Percentiles rank a stretch among this genome's conserved stretches.
Evolutionary conservation across 2,888 invertebrate genomes (phyloP).

Genomic region (Pheosia tremula): DNA sequence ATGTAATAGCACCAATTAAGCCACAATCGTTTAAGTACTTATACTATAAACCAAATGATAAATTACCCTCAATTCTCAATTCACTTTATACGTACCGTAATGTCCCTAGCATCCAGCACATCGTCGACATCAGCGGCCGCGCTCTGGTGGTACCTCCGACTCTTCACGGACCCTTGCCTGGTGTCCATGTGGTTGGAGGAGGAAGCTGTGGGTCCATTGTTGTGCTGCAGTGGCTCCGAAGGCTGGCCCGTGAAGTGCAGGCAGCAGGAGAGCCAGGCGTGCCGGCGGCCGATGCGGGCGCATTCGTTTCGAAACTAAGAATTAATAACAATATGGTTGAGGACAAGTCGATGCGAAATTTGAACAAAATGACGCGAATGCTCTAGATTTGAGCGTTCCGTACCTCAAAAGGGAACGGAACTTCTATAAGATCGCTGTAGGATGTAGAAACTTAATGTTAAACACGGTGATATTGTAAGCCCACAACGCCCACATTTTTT

Average conservation of each 20-base stretch:
- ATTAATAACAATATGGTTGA: not conserved
- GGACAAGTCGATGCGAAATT: not conserved
- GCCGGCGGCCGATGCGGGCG: slow-evolving; percentile 68
- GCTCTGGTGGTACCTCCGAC: slow-evolving; percentile 70
- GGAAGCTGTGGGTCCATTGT: slow-evolving; percentile 51
- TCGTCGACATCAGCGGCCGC: slow-evolving; percentile 66
- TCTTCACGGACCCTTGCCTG: slow-evolving; percentile 68
- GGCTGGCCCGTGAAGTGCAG: slow-evolving; percentile 60
- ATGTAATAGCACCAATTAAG: not conserved
- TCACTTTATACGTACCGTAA: slow-evolving; percentile 60
- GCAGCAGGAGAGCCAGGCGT: slow-evolving; percentile 78
- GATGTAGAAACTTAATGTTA: too few relatives aligned
- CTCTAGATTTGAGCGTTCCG: too few relatives aligned
- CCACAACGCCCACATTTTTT: too few relatives aligned
- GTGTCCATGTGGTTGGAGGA: slow-evolving; percentile 70
- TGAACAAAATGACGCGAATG: too few relatives aligned
- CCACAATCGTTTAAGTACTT: not conserved
- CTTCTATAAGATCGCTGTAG: too few relatives aligned
- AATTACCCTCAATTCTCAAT: slow-evolving; percentile 21
- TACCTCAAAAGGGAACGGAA: too few relatives aligned
- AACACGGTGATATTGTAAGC: too few relatives aligned
- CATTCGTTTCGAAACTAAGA: slow-evolving; percentile 79
- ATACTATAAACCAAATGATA: slow-evolving; percentile 6
- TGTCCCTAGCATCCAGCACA: slow-evolving; percentile 70
- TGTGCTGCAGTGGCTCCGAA: slow-evolving; percentile 48